A percentile compares a stretch with the other conserved stretches of the same genome.
These are phyloP conservation scores for Aspidiotus rigidus DNA, from an alignment of 2,888 invertebrate species.

Conservation along the genomic window DNA sequence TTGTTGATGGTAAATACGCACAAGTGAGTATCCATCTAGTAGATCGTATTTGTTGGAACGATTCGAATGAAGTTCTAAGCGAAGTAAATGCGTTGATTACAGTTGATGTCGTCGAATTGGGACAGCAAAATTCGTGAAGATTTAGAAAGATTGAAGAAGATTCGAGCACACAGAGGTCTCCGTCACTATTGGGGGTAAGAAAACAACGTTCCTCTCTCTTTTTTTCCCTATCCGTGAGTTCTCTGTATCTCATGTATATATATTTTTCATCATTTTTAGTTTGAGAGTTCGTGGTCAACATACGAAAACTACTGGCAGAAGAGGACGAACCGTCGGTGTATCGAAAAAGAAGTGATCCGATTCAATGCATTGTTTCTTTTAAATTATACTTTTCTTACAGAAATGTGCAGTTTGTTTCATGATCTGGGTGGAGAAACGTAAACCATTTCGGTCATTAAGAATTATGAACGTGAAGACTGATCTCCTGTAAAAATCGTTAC, in stretches of 20 bases:
- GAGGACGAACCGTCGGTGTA: conserved; percentile 99
- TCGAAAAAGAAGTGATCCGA: conserved; percentile 95
- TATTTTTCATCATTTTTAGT: conserved; percentile 41
- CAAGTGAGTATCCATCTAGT: conserved; percentile 51
- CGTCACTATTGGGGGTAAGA: conserved; percentile 93
- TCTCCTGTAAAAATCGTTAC: too few relatives aligned
- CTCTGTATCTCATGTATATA: too few relatives aligned
- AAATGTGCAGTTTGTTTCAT: too few relatives aligned
- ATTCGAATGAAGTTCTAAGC: too few relatives aligned
- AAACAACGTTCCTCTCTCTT: too few relatives aligned
- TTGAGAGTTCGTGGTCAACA: conserved; percentile 99
- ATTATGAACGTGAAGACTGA: too few relatives aligned
- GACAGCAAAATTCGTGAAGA: conserved; percentile 99
- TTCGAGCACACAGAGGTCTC: conserved; percentile 96
- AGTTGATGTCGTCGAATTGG: conserved; percentile 79
- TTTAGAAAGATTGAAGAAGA: conserved; percentile 98
- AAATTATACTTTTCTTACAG: too few relatives aligned
- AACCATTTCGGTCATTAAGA: too few relatives aligned
- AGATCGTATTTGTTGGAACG: too few relatives aligned
- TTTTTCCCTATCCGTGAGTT: conserved; percentile 7
- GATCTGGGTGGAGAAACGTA: too few relatives aligned
- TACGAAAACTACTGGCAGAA: conserved; percentile 98
- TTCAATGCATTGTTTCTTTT: too few relatives aligned
- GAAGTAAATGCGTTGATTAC: conserved; percentile 37
- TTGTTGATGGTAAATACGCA: conserved; percentile 96